These are phyloP conservation scores for Chloroceryle amazona DNA, from an alignment of 2,797 vertebrate species.

Conservation along the genomic window DNA sequence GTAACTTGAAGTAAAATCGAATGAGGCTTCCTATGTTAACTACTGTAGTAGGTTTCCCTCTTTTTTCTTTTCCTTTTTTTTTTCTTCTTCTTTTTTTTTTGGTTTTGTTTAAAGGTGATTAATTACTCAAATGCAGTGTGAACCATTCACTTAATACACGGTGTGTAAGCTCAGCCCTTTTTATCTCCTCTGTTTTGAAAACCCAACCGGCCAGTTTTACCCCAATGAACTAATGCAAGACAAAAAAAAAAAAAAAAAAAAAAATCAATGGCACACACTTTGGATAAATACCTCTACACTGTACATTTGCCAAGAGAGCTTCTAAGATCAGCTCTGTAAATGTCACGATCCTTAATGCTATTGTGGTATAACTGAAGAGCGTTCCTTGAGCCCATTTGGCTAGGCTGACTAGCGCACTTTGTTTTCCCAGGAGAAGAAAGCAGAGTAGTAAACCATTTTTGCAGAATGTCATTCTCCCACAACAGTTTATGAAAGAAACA, in stretches of 20 bases:
- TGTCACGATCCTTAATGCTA: constrained; percentile 81
- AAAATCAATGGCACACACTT: constrained; percentile 73
- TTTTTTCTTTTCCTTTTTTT: background rate
- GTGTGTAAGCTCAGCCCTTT: constrained; percentile 66
- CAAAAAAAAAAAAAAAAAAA: constrained; percentile 41
- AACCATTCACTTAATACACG: constrained; percentile 67
- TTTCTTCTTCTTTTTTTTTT: background rate
- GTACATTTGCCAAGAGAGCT: constrained; percentile 80
- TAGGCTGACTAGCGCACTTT: constrained; percentile 79
- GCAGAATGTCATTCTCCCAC: constrained; percentile 87
- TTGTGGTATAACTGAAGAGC: constrained; percentile 82
- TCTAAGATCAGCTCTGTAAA: constrained; percentile 82
- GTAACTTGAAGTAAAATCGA: constrained; percentile 34
- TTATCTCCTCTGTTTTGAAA: constrained; percentile 69
- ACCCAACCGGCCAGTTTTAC: constrained; percentile 62
- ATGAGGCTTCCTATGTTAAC: constrained; percentile 44
- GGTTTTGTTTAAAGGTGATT: constrained; percentile 60
- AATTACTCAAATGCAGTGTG: constrained; percentile 70
- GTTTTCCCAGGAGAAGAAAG: constrained; percentile 86
- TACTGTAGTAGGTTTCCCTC: constrained; percentile 12
- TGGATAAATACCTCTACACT: constrained; percentile 79
- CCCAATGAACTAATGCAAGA: constrained; percentile 69
- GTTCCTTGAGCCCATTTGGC: constrained; percentile 83
- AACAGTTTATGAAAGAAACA: constrained; percentile 91
- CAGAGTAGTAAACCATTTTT: constrained; percentile 86